Conservation (phyloP, 2,113 vertebrate genomes). For the Isurus oxyrinchus region DNA sequence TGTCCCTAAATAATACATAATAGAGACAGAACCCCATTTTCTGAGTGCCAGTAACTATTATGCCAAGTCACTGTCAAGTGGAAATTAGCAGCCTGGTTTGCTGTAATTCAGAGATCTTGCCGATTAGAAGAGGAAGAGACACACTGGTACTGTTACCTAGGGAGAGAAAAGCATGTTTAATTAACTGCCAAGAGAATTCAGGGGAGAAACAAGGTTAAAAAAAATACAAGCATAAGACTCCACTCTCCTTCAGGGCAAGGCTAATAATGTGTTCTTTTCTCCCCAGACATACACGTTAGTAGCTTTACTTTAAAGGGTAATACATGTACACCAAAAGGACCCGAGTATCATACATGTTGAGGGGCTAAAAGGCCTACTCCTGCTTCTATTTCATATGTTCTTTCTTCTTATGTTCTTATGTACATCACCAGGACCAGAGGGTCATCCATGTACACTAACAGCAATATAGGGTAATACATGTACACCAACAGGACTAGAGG, state of each 20-base stretch:
- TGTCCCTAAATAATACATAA: not conserved
- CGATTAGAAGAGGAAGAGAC: not conserved
- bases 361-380: too few species aligned
- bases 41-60: not conserved
- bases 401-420: too few species aligned
- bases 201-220: not conserved
- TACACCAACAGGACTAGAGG: too few species aligned
- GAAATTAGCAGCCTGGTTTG: not conserved
- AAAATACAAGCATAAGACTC: not conserved
- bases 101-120: not conserved
- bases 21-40: not conserved
- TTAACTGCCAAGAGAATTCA: not conserved
- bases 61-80: not conserved
- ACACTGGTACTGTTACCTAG: not conserved
- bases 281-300: not conserved
- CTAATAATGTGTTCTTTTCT: not conserved
- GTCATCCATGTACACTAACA: too few species aligned
- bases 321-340: not conserved
- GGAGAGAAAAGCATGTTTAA: not conserved
- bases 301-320: not conserved
- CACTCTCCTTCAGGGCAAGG: not conserved
- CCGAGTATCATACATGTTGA: too few species aligned
- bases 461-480: too few species aligned
- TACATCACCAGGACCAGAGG: not conserved
- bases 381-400: too few species aligned